A percentile compares a stretch with the other conserved stretches of the same genome.
Evolutionary conservation across 2,797 vertebrate genomes (phyloP).

Genomic region (Antennarius maculatus): DNA sequence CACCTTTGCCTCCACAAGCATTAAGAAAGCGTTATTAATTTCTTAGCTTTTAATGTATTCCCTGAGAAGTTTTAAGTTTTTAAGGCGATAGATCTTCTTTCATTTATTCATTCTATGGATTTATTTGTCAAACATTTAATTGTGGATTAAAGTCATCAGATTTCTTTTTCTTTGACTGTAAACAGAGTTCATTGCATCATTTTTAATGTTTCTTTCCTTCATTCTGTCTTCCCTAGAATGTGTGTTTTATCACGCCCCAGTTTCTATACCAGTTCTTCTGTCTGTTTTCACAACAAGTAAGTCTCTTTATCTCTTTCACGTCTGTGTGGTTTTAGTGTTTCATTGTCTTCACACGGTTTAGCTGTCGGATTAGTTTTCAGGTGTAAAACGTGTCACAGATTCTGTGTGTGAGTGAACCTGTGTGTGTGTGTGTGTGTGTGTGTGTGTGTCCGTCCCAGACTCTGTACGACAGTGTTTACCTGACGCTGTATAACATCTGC

Average conservation of each 20-base stretch:
- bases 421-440: conserved; percentile 44
- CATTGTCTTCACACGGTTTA: neutral
- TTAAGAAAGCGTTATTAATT: too few relatives aligned
- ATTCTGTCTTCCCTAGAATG: conserved; percentile 90
- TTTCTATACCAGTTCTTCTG: conserved; percentile 99
- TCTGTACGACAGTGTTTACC: conserved; percentile 97
- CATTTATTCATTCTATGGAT: too few relatives aligned
- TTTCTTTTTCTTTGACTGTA: neutral
- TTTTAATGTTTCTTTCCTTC: conserved; percentile 55
- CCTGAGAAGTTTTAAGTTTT: too few relatives aligned
- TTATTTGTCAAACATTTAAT: too few relatives aligned
- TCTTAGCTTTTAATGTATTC: too few relatives aligned
- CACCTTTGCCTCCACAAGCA: too few relatives aligned
- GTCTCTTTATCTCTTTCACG: conserved; percentile 66
- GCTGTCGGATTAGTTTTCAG: too few relatives aligned
- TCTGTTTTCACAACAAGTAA: conserved; percentile 99
- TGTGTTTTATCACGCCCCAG: conserved; percentile 99
- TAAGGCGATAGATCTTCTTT: too few relatives aligned
- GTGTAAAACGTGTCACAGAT: too few relatives aligned
- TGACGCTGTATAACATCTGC: conserved; percentile 99
- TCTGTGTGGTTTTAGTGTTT: conserved; percentile 27
- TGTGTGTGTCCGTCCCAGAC: conserved; percentile 82
- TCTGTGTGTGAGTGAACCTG: conserved; percentile 31
- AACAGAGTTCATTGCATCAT: conserved; percentile 6
- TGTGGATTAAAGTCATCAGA: too few relatives aligned